These are phyloP conservation scores for Gadus macrocephalus DNA, from an alignment of 2,113 vertebrate genomes.

Conservation along the genomic window DNA sequence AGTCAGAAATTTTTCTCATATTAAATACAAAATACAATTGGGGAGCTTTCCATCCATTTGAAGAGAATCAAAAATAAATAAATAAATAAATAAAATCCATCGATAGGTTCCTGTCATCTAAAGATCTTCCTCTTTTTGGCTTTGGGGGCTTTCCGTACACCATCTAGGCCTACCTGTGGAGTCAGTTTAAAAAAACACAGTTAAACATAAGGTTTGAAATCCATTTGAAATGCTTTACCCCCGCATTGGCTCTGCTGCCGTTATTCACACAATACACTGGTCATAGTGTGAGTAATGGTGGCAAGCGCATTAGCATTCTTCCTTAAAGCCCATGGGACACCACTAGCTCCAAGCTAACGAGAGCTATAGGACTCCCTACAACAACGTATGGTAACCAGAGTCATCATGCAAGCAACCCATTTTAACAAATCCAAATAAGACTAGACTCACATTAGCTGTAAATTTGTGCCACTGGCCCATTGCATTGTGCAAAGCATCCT, in stretches of 20 bases:
- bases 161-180: neutral
- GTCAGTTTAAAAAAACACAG: too few species aligned
- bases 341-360: neutral
- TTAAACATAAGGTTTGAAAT: neutral
- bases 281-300: neutral
- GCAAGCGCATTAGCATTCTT: neutral
- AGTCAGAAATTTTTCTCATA: neutral
- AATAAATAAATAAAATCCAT: neutral
- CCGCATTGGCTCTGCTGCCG: neutral
- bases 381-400: neutral
- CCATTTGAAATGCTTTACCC: neutral
- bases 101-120: slow-evolving; percentile 7
- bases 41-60: too few species aligned
- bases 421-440: neutral
- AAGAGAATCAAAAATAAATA: neutral
- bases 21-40: neutral
- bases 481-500: slow-evolving; percentile 11
- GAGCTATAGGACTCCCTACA: neutral
- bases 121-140: slow-evolving; percentile 7
- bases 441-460: slow-evolving; percentile 2
- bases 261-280: neutral
- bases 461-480: slow-evolving; percentile 5
- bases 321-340: neutral
- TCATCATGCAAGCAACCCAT: too few species aligned
- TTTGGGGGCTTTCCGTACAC: neutral